Evolutionary conservation across 2,113 vertebrate species (phyloP).

Genomic region (Grallaria varia): DNA sequence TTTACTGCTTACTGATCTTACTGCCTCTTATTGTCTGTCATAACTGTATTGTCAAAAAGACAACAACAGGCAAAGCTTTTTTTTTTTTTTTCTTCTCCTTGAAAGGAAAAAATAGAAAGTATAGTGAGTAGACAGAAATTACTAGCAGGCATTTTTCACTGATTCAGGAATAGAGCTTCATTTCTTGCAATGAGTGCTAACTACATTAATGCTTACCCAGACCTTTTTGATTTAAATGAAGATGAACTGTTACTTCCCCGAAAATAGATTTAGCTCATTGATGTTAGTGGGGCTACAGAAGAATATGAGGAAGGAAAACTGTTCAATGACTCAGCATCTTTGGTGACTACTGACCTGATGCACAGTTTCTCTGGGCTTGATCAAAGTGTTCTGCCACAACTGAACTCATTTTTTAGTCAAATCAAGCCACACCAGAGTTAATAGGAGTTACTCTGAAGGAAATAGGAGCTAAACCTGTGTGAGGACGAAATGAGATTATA

Average conservation of each 20-base stretch:
- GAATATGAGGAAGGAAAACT: neutral
- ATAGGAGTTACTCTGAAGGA: neutral
- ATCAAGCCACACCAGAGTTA: neutral
- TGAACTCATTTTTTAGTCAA: neutral
- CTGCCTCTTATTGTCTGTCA: neutral
- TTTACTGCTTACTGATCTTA: constrained; percentile 26
- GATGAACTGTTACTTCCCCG: neutral
- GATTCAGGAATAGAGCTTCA: neutral
- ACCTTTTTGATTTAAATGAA: neutral
- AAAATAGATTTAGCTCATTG: neutral
- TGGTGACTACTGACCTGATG: neutral
- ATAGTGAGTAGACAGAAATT: neutral
- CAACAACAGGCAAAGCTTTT: neutral
- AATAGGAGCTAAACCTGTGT: neutral
- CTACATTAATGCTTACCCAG: neutral
- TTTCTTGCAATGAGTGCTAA: neutral
- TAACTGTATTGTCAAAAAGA: neutral
- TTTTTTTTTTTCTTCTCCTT: neutral
- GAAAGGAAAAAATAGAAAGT: neutral
- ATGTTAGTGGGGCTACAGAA: neutral
- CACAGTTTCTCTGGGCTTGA: neutral
- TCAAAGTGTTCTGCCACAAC: neutral
- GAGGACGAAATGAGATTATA: neutral
- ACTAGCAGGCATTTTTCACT: neutral
- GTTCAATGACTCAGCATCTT: neutral